Base-by-base conservation (phyloP, 1,140 invertebrate species). In the Musca vetustissima region DNA sequence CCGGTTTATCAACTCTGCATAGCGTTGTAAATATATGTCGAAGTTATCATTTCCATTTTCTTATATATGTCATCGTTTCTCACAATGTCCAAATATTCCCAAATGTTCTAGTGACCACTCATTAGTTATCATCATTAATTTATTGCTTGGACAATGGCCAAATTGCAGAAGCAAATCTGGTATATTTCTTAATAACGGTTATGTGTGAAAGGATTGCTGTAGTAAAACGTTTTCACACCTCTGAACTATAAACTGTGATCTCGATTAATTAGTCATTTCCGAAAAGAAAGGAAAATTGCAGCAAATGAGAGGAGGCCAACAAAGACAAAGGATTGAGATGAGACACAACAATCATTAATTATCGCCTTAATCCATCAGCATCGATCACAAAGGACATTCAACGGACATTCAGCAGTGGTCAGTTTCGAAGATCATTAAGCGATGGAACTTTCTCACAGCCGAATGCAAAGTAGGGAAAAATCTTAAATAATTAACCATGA, bases 401-500 rank as follows among this genome's bases (percentile, higher is more conserved):
- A n/a, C n/a, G n/a, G n/a, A n/a, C n/a, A n/a, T n/a, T n/a, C 43
- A 49, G 32, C 36, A 28, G 19, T 52, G 43, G 65, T 22, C 68
- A 65, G 68, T 15, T 55, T 48, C 11, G 36, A 43, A 43, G 48
- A 32, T 43, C 36, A 70, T 70, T 70, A 71, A 74, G 74, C 55
- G n/a, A n/a, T 17, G 1, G 36, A 19, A 32, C 14, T 32, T 69
- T 69, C 53, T 66, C 78, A 80, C 77, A 79, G 24, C 22, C 52
- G 48, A 32, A 52, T 17, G 32, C 24, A 11, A 47, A 19, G 4
- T 15, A 17, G 17, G 22, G n/a, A 65, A 53, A 69, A 70, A 64
- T 49, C 28, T 67, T 73, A 71, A 76, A 75, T 78, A 80, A 80
- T 80, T 80, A 78, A 78, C 76, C 78, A 80, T 80, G 74, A 72